phyloP scores from a whole-genome alignment of 1,140 invertebrate species.

The Tetraneura akinire region DNA sequence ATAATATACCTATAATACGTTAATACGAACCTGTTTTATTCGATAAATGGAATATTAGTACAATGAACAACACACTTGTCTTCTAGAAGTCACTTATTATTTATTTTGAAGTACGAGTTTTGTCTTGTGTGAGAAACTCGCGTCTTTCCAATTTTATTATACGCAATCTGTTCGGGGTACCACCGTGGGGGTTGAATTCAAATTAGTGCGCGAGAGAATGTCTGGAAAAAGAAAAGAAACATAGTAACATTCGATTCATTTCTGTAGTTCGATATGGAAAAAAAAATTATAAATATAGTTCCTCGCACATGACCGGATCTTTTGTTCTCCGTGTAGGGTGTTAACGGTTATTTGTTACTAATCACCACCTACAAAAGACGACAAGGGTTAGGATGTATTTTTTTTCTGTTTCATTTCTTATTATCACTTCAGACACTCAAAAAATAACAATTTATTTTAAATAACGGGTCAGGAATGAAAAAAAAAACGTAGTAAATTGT shows the following conservation, averaged over 20 bases:
- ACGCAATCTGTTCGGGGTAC: constrained; percentile 18
- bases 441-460: constrained; percentile 30
- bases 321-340: constrained; percentile 42
- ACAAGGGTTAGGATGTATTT: constrained; percentile 33
- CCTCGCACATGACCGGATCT: background rate
- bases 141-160: constrained; percentile 33
- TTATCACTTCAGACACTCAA: background rate
- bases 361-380: constrained; percentile 35
- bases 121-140: constrained; percentile 3
- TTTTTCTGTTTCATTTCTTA: constrained; percentile 14
- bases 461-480: constrained; percentile 23
- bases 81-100: too few relatives aligned
- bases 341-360: constrained; percentile 51
- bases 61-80: too few relatives aligned
- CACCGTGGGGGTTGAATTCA: constrained; percentile 34
- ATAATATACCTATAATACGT: too few relatives aligned
- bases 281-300: constrained; percentile 38
- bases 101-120: too few relatives aligned
- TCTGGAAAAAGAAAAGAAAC: background rate
- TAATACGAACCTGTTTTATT: too few relatives aligned
- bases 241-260: constrained; percentile 2
- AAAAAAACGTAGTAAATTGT: constrained; percentile 17
- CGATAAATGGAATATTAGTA: too few relatives aligned
- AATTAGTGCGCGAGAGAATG: constrained; percentile 37
- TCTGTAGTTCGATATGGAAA: background rate